phyloP scores from a whole-genome alignment of 2,113 vertebrate species.

The Neotoma lepida region DNA sequence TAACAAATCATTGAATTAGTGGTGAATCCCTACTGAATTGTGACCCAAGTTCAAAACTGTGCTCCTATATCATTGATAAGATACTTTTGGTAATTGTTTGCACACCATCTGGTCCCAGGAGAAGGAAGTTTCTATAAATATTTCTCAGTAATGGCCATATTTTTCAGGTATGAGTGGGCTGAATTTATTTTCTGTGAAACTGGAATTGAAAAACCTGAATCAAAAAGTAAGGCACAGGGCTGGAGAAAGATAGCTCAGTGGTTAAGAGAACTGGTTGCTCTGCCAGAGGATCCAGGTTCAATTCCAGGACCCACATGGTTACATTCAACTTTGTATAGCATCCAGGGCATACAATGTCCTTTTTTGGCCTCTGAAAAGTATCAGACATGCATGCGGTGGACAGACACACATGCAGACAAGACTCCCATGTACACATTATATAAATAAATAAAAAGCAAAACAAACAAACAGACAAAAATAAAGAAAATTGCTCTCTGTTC shows the following conservation, averaged over 20 bases:
- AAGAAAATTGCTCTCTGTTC: background rate
- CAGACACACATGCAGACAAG: background rate
- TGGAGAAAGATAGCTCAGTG: background rate
- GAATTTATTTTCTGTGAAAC: background rate
- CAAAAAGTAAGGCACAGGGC: background rate
- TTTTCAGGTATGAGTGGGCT: background rate
- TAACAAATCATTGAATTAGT: background rate
- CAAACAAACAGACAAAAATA: background rate
- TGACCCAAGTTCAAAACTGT: background rate
- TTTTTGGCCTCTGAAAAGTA: background rate
- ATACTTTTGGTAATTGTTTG: background rate
- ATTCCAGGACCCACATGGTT: background rate
- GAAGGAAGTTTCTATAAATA: background rate
- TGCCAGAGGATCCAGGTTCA: background rate
- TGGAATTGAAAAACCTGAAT: constrained; percentile 25
- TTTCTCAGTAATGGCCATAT: constrained; percentile 3
- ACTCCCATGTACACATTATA: background rate
- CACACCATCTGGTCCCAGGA: too few species aligned
- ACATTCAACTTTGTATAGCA: background rate
- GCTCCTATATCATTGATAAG: background rate
- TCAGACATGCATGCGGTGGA: background rate
- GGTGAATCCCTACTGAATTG: background rate
- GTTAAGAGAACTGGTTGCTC: background rate
- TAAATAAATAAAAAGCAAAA: background rate
- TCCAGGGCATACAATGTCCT: background rate